Conservation (phyloP, 2,113 vertebrate genomes). For the Phalacrocorax brasilianus region DNA sequence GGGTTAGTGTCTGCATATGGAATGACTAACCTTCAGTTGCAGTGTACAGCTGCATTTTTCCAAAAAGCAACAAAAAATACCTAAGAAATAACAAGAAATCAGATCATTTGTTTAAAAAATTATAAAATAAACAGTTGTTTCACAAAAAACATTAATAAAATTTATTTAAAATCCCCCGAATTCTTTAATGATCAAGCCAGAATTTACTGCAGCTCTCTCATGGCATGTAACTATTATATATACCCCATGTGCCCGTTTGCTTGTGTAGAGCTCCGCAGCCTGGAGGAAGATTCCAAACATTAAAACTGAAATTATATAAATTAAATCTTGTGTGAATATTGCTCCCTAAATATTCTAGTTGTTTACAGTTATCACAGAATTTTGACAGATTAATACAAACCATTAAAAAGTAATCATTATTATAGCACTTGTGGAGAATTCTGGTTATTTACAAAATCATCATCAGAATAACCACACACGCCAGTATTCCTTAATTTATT, state of each 20-base stretch:
- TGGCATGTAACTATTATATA: not conserved
- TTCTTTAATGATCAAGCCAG: not conserved
- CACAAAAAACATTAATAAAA: not conserved
- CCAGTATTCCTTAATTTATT: slow-evolving; percentile 24
- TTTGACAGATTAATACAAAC: not conserved
- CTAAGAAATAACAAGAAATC: not conserved
- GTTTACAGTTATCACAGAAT: not conserved
- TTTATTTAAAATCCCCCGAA: not conserved
- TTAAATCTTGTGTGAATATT: slow-evolving; percentile 2
- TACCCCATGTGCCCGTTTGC: not conserved
- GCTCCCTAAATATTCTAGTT: not conserved
- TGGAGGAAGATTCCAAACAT: not conserved
- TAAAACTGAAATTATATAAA: not conserved
- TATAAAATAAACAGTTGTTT: not conserved
- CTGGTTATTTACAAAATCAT: not conserved
- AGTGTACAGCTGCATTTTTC: not conserved
- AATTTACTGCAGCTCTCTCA: not conserved
- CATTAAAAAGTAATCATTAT: slow-evolving; percentile 1
- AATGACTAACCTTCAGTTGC: not conserved
- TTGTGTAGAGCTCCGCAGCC: not conserved
- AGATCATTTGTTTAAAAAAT: not conserved
- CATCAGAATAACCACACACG: not conserved
- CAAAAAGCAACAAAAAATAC: not conserved
- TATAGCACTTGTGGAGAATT: not conserved
- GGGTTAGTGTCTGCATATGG: not conserved